Evolutionary conservation across 35 echinoderm and acorn worm genomes (phyloP).

Genomic region (Lytechinus variegatus): DNA sequence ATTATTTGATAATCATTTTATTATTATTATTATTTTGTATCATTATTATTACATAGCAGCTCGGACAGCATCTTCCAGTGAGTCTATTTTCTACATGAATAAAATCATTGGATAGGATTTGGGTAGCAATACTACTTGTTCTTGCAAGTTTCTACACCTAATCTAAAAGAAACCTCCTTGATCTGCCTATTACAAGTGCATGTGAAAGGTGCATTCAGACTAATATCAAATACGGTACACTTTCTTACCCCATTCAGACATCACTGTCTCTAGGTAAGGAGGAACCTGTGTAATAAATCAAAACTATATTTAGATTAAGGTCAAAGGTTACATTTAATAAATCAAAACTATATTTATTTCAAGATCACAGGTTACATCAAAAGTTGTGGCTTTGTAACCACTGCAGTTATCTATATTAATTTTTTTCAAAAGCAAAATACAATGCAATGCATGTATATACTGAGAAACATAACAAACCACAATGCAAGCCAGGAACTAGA

Average conservation of each 20-base stretch:
- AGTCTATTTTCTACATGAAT: neutral
- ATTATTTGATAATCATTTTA: too few relatives aligned
- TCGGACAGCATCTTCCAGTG: neutral
- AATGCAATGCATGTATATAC: neutral
- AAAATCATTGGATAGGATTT: neutral
- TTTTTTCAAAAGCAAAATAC: neutral
- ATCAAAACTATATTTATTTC: neutral
- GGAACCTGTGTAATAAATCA: neutral
- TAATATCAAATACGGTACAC: neutral
- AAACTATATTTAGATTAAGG: neutral
- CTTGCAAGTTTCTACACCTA: neutral
- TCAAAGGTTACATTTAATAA: neutral
- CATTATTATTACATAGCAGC: neutral
- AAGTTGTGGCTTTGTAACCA: neutral
- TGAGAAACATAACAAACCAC: neutral
- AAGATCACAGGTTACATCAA: neutral
- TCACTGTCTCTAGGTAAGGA: neutral
- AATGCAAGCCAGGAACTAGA: neutral
- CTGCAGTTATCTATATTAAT: neutral
- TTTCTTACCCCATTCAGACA: constrained; percentile 10
- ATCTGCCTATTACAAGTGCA: neutral
- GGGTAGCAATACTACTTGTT: neutral
- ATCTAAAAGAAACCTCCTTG: too few relatives aligned
- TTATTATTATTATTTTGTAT: too few relatives aligned
- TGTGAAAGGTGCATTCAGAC: neutral